These are phyloP conservation scores for Ia io DNA, from an alignment of 2,113 vertebrate species.

Conservation along the genomic window DNA sequence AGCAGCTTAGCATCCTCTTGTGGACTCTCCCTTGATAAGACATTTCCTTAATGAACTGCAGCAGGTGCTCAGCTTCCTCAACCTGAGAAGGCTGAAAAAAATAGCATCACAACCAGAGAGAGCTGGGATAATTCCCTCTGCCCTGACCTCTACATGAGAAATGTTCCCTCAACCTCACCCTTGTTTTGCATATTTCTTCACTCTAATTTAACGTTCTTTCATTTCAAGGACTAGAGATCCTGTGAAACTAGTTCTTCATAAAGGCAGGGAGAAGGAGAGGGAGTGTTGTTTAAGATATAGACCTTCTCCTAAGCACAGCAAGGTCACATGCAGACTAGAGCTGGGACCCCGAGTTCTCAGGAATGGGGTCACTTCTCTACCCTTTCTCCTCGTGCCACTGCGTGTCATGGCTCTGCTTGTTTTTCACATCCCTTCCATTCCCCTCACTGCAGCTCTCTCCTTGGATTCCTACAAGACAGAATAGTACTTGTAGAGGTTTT, in stretches of 20 bases:
- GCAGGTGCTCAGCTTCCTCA: not conserved
- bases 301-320: not conserved
- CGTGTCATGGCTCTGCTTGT: rapidly evolving
- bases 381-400: not conserved
- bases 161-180: not conserved
- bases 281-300: not conserved
- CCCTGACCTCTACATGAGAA: not conserved
- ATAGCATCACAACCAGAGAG: not conserved
- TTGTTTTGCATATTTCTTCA: not conserved
- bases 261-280: not conserved
- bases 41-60: not conserved
- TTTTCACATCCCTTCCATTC: too few species aligned
- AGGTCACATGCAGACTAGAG: not conserved
- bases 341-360: not conserved
- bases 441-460: not conserved
- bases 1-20: not conserved
- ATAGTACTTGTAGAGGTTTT: not conserved
- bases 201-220: not conserved
- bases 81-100: not conserved
- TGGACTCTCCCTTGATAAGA: not conserved
- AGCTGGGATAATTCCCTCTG: not conserved
- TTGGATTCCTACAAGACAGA: not conserved
- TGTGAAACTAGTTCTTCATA: not conserved
- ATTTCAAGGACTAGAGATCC: not conserved
- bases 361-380: not conserved